These are phyloP conservation scores for Nephrotoma guestfalica DNA, from an alignment of 2,888 invertebrate genomes.

Conservation along the genomic window DNA sequence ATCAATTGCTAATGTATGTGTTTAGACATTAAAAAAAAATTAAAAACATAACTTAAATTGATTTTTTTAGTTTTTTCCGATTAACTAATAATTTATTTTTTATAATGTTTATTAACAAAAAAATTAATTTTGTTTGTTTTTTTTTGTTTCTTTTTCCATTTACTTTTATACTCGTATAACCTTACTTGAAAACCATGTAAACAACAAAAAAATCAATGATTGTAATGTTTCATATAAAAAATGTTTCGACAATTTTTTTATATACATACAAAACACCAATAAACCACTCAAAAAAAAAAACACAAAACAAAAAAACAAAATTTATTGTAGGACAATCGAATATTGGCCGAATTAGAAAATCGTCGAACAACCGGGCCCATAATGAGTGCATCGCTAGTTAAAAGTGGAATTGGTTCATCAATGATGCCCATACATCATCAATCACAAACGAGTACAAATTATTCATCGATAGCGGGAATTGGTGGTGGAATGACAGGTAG, in stretches of 20 bases:
- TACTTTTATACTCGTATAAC: not conserved
- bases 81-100: not conserved
- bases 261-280: not conserved
- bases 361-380: conserved; percentile 39
- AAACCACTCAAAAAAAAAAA: not conserved
- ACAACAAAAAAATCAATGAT: not conserved
- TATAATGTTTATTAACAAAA: not conserved
- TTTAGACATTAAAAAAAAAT: conserved; percentile 11
- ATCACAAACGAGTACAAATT: conserved; percentile 7
- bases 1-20: conserved; percentile 27
- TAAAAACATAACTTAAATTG: not conserved
- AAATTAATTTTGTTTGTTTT: not conserved
- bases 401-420: conserved; percentile 13
- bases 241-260: not conserved
- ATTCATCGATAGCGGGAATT: conserved; percentile 6
- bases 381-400: conserved; percentile 25
- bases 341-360: conserved; percentile 81
- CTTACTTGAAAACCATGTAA: not conserved
- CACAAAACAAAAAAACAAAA: conserved; percentile 1
- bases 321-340: conserved; percentile 48
- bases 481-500: not conserved
- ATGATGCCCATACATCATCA: not conserved
- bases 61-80: not conserved
- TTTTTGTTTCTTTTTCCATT: not conserved
- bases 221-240: not conserved